Conservation (phyloP, 2,113 vertebrate genomes). For the Laterallus jamaicensis region DNA sequence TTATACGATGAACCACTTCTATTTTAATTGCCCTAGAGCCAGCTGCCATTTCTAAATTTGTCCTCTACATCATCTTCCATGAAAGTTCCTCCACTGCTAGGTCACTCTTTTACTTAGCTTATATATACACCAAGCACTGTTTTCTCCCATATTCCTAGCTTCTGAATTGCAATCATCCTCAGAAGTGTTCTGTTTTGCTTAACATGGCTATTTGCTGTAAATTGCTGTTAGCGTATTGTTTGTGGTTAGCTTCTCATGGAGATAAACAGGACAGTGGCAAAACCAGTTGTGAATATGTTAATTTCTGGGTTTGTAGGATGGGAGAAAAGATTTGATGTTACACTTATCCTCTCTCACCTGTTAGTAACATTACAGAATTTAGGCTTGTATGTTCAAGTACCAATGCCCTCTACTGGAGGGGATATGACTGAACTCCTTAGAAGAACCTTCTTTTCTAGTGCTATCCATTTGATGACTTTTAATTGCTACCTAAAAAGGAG, state of each 20-base stretch:
- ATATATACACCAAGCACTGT: neutral
- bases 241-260: neutral
- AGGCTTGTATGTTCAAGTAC: neutral
- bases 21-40: neutral
- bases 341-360: neutral
- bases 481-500: neutral
- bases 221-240: neutral
- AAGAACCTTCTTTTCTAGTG: neutral
- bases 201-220: neutral
- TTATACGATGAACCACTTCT: neutral
- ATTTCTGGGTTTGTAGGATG: neutral
- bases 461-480: neutral
- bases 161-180: neutral
- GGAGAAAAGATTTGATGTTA: neutral
- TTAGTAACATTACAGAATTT: neutral
- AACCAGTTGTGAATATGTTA: neutral
- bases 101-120: neutral
- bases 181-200: neutral
- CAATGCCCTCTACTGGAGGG: conserved; percentile 13
- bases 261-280: neutral
- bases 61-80: neutral
- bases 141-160: neutral
- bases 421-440: neutral
- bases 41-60: neutral
- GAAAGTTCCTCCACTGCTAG: neutral